These are phyloP conservation scores for Zapus hudsonius DNA, from an alignment of 2,113 vertebrate species.

Conservation along the genomic window DNA sequence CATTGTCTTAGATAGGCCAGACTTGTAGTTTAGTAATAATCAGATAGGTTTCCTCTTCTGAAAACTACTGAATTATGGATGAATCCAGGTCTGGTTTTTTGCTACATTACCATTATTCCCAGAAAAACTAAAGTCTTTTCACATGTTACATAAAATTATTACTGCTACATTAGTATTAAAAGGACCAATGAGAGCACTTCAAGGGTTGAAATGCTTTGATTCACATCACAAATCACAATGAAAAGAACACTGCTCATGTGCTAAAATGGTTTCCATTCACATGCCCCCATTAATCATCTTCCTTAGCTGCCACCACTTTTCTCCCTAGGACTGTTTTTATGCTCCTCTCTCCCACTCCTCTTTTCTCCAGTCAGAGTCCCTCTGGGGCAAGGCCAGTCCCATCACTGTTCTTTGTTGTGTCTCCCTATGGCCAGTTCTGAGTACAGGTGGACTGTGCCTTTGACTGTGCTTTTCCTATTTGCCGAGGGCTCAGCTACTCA, in stretches of 20 bases:
- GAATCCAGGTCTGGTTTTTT: constrained; percentile 68
- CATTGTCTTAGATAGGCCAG: constrained; percentile 69
- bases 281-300: constrained; percentile 65
- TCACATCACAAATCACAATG: constrained; percentile 73
- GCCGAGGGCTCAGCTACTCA: neutral
- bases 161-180: constrained; percentile 73
- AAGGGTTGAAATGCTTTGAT: constrained; percentile 67
- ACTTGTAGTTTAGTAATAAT: constrained; percentile 75
- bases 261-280: constrained; percentile 70
- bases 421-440: neutral
- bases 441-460: constrained; percentile 32
- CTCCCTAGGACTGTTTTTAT: constrained; percentile 52
- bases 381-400: constrained; percentile 34
- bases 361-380: constrained; percentile 30
- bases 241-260: constrained; percentile 62
- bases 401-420: constrained; percentile 40
- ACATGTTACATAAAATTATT: constrained; percentile 75
- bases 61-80: constrained; percentile 74
- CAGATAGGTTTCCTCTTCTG: constrained; percentile 72
- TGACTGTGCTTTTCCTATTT: neutral
- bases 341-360: constrained; percentile 41
- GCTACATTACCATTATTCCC: constrained; percentile 70
- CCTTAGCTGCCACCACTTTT: constrained; percentile 62
- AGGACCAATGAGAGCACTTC: constrained; percentile 67
- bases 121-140: constrained; percentile 65